These are phyloP conservation scores for Odocoileus hemionus DNA, from an alignment of 2,113 vertebrate genomes.

Conservation along the genomic window DNA sequence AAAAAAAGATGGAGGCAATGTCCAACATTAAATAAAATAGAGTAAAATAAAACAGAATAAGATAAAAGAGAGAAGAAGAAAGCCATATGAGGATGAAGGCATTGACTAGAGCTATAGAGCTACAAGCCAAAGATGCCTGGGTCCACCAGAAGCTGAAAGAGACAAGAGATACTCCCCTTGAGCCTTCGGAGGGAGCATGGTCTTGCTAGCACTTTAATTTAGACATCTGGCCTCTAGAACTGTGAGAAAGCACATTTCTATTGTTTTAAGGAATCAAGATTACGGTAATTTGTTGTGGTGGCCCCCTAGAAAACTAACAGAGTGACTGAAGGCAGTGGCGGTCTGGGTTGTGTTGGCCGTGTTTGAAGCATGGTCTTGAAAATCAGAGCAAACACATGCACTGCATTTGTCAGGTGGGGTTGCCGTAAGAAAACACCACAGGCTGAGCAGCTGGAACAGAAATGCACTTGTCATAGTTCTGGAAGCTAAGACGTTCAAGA, in stretches of 20 bases:
- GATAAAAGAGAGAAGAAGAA: neutral
- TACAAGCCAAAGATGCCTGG: neutral
- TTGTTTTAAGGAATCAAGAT: neutral
- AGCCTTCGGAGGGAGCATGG: neutral
- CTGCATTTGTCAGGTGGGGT: no score
- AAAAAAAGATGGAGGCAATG: neutral
- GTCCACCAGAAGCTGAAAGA: neutral
- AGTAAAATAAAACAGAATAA: neutral
- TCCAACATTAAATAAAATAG: neutral
- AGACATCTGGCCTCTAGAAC: neutral
- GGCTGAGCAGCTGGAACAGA: neutral
- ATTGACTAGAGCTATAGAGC: neutral
- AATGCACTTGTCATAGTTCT: neutral
- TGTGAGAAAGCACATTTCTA: neutral
- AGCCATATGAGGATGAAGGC: neutral
- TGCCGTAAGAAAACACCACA: neutral
- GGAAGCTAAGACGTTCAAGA: neutral
- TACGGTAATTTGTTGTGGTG: neutral
- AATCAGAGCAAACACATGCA: neutral
- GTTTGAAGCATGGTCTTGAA: neutral
- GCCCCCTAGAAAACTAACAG: neutral
- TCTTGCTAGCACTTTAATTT: no score
- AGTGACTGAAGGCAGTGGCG: neutral
- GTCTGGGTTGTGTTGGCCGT: neutral
- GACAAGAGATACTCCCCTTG: neutral